A percentile compares a stretch with the other conserved stretches of the same genome.
These are phyloP conservation scores for Ovis aries DNA, from an alignment of 2,113 vertebrate genomes.

Conservation along the genomic window ARS-UI_Ramb_v3.0 NC_056055.1:195883501-195884000, in stretches of 20 bases:
- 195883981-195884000: not conserved
- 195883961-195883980: not conserved
- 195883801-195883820: not conserved
- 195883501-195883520: not conserved
- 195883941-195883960: not conserved
- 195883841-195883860: not conserved
- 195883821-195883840: not conserved
- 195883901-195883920: rapidly evolving
- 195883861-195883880: not conserved
- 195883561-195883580: not conserved
- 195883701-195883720: not conserved
- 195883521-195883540: not conserved
- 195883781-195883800: not conserved
- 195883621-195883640: not conserved
- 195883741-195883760: not conserved
- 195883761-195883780: not conserved
- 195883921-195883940: not conserved
- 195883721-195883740: not conserved
- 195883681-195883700: not conserved
- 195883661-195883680: not conserved
- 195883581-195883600: not conserved
- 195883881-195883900: not conserved
- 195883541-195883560: not conserved
- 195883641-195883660: not conserved
- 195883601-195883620: not conserved